Percentiles rank a stretch among this genome's conserved stretches.
Conservation (phyloP, 2,113 vertebrate species). For the Cyanoliseus patagonus region DNA sequence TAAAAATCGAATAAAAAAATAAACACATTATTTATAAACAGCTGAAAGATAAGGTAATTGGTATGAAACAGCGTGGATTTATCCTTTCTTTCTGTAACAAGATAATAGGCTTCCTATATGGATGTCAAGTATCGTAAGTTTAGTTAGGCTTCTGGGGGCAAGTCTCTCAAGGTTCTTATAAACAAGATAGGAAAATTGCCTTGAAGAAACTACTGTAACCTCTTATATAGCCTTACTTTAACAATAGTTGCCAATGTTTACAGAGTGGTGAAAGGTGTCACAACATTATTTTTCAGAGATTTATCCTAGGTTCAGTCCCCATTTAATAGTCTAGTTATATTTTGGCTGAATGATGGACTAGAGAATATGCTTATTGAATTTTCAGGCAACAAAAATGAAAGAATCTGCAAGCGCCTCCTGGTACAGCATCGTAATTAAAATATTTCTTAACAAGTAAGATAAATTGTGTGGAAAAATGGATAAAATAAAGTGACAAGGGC, state of each 20-base stretch:
- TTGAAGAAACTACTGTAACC: not conserved
- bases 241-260: not conserved
- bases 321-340: not conserved
- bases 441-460: not conserved
- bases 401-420: not conserved
- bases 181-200: not conserved
- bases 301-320: not conserved
- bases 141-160: not conserved
- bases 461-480: not conserved
- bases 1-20: not conserved
- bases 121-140: not conserved
- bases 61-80: not conserved
- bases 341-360: not conserved
- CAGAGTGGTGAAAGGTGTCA: not conserved
- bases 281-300: not conserved
- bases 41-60: not conserved
- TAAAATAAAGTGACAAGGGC: not conserved
- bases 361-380: not conserved
- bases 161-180: not conserved
- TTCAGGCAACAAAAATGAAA: not conserved
- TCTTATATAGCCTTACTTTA: not conserved
- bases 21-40: not conserved
- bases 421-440: not conserved
- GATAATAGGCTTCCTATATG: not conserved
- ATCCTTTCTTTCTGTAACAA: not conserved